Evolutionary conservation across 2,113 vertebrate species (phyloP).

Genomic region (Cettia cetti): DNA sequence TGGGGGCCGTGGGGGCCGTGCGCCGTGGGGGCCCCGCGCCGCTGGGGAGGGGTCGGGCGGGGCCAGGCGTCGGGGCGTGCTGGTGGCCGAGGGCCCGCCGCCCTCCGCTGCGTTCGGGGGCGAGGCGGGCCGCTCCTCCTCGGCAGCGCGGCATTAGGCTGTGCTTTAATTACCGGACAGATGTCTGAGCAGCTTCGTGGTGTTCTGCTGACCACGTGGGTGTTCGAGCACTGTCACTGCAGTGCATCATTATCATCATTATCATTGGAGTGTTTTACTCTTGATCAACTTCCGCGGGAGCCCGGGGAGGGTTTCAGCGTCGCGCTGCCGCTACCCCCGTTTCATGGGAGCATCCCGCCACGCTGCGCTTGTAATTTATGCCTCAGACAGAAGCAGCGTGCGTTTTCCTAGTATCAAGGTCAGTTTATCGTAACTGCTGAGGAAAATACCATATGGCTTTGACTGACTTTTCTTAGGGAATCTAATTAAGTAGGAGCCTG

Average conservation of each 20-base stretch:
- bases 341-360: background rate
- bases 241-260: background rate
- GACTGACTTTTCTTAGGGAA: background rate
- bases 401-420: conserved; percentile 48
- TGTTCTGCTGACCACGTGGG: background rate
- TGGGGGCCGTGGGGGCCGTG: background rate
- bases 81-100: background rate
- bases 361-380: background rate
- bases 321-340: background rate
- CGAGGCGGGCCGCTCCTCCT: background rate
- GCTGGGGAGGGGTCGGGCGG: background rate
- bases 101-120: background rate
- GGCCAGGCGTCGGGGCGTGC: background rate
- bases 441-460: conserved; percentile 52
- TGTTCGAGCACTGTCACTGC: background rate
- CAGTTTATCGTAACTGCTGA: conserved; percentile 33
- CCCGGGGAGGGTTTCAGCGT: background rate
- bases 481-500: background rate
- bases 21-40: background rate
- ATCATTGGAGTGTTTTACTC: background rate
- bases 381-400: background rate
- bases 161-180: background rate
- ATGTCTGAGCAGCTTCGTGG: background rate
- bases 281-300: background rate
- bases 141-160: background rate